phyloP scores from a whole-genome alignment of 2,113 vertebrate genomes.

The Condylura cristata region DNA sequence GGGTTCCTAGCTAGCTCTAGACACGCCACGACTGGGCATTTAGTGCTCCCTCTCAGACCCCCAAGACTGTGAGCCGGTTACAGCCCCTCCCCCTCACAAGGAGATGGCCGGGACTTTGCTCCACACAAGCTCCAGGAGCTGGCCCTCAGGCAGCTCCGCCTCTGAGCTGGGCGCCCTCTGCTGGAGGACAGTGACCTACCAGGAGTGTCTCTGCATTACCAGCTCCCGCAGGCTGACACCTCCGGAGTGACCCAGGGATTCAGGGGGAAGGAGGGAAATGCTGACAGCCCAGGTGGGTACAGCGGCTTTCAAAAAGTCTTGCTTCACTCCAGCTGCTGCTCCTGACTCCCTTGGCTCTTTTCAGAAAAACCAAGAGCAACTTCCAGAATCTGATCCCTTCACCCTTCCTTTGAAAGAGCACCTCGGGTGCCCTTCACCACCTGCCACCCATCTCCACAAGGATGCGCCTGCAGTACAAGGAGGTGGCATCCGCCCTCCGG shows the following conservation, averaged over 20 bases:
- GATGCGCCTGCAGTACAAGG: accelerated
- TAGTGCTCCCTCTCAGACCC: neutral
- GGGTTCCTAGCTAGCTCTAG: neutral
- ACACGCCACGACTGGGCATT: neutral
- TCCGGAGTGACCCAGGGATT: neutral
- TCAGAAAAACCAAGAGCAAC: neutral
- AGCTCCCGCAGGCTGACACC: neutral
- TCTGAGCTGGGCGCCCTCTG: constrained; percentile 36
- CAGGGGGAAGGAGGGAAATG: accelerated
- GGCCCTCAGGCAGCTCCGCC: too few species aligned
- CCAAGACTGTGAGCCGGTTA: neutral
- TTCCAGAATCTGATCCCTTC: neutral
- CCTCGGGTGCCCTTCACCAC: neutral
- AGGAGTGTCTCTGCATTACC: neutral
- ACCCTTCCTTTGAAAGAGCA: neutral
- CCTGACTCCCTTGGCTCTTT: neutral
- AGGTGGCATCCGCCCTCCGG: neutral
- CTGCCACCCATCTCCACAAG: neutral
- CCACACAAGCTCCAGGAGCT: neutral
- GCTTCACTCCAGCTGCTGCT: neutral
- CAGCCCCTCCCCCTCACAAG: accelerated
- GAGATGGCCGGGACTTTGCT: neutral
- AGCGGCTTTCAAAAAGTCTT: neutral
- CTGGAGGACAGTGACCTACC: neutral
- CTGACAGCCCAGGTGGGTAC: neutral